Percentiles rank a stretch among this genome's conserved stretches.
Evolutionary conservation across 2,888 invertebrate genomes (phyloP).

Genomic region (Schizaphis graminum): DNA sequence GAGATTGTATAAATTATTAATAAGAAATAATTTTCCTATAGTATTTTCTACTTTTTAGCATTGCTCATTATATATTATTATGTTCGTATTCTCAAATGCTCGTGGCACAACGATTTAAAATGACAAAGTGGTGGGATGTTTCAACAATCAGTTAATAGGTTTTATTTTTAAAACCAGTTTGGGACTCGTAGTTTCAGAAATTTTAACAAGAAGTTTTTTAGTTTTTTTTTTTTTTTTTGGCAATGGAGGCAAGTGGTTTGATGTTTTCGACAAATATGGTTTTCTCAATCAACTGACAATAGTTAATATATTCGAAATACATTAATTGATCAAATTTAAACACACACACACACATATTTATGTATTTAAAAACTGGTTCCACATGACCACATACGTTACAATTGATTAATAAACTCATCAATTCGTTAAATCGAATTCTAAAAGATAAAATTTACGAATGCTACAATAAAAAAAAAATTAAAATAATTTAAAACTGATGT

Average conservation of each 20-base stretch:
- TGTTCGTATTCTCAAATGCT: neutral
- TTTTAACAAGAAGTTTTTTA: neutral
- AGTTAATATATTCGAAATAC: constrained; percentile 24
- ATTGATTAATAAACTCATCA: constrained; percentile 50
- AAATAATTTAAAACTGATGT: neutral
- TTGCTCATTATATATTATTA: neutral
- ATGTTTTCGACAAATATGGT: constrained; percentile 24
- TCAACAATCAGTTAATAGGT: neutral
- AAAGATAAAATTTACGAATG: constrained; percentile 21
- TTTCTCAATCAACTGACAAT: constrained; percentile 42
- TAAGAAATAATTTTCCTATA: neutral
- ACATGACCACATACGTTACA: neutral
- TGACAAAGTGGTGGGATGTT: neutral
- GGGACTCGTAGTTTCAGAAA: neutral
- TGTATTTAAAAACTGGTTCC: constrained; percentile 41
- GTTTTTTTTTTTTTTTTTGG: neutral
- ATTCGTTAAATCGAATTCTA: constrained; percentile 8
- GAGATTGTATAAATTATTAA: neutral
- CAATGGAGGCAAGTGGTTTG: neutral
- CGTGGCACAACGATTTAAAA: neutral
- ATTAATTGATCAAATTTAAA: constrained; percentile 16
- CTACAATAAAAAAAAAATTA: neutral
- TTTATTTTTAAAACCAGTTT: constrained; percentile 27
- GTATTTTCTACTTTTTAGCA: neutral
- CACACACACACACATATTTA: neutral